These are phyloP conservation scores for Stegodyphus mimosarum DNA, from an alignment of 1,140 invertebrate species.

Conservation along the genomic window DNA sequence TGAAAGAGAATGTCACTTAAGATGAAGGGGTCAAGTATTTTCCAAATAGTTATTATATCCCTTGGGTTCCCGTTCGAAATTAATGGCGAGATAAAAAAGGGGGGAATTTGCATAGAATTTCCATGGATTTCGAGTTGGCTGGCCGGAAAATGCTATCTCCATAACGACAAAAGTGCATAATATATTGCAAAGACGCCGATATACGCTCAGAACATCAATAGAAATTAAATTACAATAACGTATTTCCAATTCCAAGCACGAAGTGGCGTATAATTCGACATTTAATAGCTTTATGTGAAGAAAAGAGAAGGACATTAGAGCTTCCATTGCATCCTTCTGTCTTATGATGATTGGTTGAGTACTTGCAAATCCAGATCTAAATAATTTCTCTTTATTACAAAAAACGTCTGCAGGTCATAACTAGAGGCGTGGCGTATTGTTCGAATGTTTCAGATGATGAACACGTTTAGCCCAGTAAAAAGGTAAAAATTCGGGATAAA, in stretches of 20 bases:
- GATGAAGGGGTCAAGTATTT: constrained; percentile 47
- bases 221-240: constrained; percentile 22
- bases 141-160: constrained; percentile 18
- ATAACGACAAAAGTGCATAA: constrained; percentile 21
- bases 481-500: no score
- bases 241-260: constrained; percentile 35
- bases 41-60: constrained; percentile 43
- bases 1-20: constrained; percentile 1
- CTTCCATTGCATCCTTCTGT: no score
- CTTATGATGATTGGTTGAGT: no score
- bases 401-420: no score
- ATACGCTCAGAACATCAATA: not conserved
- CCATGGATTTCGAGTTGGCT: constrained; percentile 31
- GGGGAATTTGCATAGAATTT: constrained; percentile 51
- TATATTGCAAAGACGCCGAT: not conserved
- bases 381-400: no score
- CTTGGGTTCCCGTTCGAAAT: not conserved
- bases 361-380: no score
- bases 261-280: not conserved
- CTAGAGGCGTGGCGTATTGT: no score
- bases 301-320: no score
- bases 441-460: no score
- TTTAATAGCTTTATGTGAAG: no score
- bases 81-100: constrained; percentile 36
- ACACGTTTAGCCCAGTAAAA: no score